Evolutionary conservation across 1,140 invertebrate genomes (phyloP), one percentile per base, ranked within the genome.

Genomic region (Drosophila ananassae): DNA sequence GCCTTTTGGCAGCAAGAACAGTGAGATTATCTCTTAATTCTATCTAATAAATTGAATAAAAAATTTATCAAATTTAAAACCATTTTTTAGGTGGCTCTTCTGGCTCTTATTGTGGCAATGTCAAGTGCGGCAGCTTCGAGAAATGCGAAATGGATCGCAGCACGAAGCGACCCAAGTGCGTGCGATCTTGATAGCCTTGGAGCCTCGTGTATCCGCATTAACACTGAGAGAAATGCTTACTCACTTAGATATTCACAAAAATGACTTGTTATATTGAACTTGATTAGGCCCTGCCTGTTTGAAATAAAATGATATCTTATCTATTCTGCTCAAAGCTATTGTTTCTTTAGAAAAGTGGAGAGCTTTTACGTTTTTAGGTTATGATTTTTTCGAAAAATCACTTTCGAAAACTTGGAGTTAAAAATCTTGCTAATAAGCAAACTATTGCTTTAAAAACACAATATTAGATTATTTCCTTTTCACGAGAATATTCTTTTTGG

Each of bases 81-180:
- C 12, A 2, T 46, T 1, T 44, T 68, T 17, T 83, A 93, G 93
- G 93, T 79, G 90, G 93, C 59, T 93, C 92, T 30, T 90, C 92
- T 28, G 94, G 93, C 3, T 92, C 93, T 12, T 95, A 95, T 76
- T 96, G 95, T 76, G 94, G 93, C 66, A 95, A 95, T 77, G 93
- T 94, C 32, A 95, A 95, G 90, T 96, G 95, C 75, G 93, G 92
- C 76, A 77, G 93, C 4, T 94, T 93, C 76, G 94, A 96, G 91
- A 95, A 95, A 60, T 96, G 95, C 83, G 93, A 94, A 77, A 91
- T 93, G 48, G 95, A 96, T 84, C 93, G 93, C 34, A 90, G 84
- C 61, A 95, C 94, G 9, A 95, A 95, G 89, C 93, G 94, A 10
- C 93, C 94, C 81, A 95, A 94, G 90, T 96, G 95, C 71, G 93